These are phyloP conservation scores for Candidula unifasciata DNA, from an alignment of 2,888 invertebrate species.

Conservation along the genomic window DNA sequence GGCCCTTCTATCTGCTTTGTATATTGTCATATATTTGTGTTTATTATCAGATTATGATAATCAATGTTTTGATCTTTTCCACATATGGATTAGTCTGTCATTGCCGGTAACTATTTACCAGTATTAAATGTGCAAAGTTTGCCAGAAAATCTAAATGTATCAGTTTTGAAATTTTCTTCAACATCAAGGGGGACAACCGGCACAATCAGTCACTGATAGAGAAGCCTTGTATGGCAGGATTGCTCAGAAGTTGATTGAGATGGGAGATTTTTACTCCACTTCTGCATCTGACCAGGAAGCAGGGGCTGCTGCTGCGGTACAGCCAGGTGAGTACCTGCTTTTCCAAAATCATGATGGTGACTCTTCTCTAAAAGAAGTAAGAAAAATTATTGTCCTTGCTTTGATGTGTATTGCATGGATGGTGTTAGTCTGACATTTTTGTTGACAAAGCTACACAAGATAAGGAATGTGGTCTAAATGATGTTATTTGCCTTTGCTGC, in stretches of 20 bases:
- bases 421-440: too few species aligned
- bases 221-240: slow-evolving; percentile 62
- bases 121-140: background rate
- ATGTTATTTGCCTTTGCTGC: too few species aligned
- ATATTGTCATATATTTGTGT: too few species aligned
- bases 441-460: too few species aligned
- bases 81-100: too few species aligned
- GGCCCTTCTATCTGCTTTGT: too few species aligned
- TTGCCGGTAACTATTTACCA: too few species aligned
- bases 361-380: background rate
- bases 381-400: too few species aligned
- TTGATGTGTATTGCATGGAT: too few species aligned
- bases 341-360: background rate
- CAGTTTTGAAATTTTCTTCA: background rate
- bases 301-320: slow-evolving; percentile 10
- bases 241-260: slow-evolving; percentile 62
- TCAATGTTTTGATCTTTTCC: too few species aligned
- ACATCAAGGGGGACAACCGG: background rate
- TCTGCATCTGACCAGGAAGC: slow-evolving; percentile 43
- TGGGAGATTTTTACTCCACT: slow-evolving; percentile 57
- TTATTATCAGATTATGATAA: too few species aligned
- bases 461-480: too few species aligned
- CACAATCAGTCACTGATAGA: slow-evolving; percentile 49
- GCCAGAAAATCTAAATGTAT: background rate
- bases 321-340: slow-evolving; percentile 5